Base-by-base conservation (phyloP, 92 coral and sea anemone species). In the Siderastrea radians region DNA sequence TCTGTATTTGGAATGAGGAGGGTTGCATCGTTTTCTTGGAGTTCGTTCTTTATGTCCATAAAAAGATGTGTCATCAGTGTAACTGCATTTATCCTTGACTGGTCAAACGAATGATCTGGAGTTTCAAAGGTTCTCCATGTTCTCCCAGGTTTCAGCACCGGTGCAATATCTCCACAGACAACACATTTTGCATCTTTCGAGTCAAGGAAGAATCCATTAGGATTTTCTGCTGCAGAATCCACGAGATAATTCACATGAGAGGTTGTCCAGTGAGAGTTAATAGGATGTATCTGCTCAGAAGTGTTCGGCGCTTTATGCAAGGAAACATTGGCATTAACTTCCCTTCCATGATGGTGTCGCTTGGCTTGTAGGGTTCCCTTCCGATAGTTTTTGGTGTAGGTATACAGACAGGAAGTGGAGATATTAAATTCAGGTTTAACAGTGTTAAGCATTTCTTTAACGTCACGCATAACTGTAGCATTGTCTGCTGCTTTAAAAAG, bases 401-500 rank as follows among this genome's bases (percentile, higher is more conserved):
- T 83, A 69, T 78, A 92, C 68, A 88, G 88, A 62, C 85, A 75
- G 2, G 92, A 92, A 6, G 76, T 87, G 4, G 90, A 92, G 14
- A 92, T 88, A 7, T 71, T 62, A 51, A 88, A 77, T 4, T 92
- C 89, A 46, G 93, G 88, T 49, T 74, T 84, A 48, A 48, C 4
- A 10, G 72, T 73, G 6, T 7, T 49, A 49, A 92, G 44, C 62
- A 75, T 44, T 49, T 93, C 93, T 76, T 86, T 81, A 5, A 80
- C 93, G 55, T 93, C 82, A 6, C 90, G 84, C 95, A 93, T 93
- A 6, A 83, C 84, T 8, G 86, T 80, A 45, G 74, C 86, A 80
- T 87, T 87, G 68, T 93, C 95, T 26, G 86, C 87, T 45, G 95
- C 95, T 76, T 86, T 89, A 54, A 79, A 93, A 5, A 93, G 60